Conservation (phyloP, 2,113 vertebrate genomes). For the Dasyurus viverrinus region DNA sequence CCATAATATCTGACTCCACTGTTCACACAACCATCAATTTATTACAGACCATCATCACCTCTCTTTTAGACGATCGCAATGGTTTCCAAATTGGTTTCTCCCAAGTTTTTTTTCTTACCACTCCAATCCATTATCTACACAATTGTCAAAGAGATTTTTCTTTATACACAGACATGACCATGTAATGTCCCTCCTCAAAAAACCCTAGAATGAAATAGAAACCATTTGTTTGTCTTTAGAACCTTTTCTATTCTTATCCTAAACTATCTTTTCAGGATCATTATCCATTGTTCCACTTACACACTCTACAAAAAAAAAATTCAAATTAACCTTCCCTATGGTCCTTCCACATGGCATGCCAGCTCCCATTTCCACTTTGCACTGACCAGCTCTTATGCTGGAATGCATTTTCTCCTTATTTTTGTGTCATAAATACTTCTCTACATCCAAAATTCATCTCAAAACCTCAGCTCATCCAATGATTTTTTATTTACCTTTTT, state of each 20-base stretch:
- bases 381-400: background rate
- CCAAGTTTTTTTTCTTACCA: background rate
- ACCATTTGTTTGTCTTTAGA: background rate
- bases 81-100: background rate
- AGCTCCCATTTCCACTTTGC: background rate
- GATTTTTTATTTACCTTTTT: background rate
- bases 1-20: background rate
- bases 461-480: background rate
- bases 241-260: background rate
- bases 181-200: background rate
- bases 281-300: background rate
- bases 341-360: background rate
- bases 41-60: background rate
- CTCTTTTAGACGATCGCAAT: background rate
- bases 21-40: background rate
- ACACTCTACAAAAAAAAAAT: background rate
- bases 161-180: background rate
- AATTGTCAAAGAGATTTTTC: background rate
- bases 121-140: background rate
- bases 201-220: background rate
- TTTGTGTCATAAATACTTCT: background rate
- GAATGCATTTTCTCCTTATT: background rate
- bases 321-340: background rate
- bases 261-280: background rate
- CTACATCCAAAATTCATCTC: background rate